These are phyloP conservation scores for Centropus unirufus DNA, from an alignment of 2,113 vertebrate species.

Conservation along the genomic window DNA sequence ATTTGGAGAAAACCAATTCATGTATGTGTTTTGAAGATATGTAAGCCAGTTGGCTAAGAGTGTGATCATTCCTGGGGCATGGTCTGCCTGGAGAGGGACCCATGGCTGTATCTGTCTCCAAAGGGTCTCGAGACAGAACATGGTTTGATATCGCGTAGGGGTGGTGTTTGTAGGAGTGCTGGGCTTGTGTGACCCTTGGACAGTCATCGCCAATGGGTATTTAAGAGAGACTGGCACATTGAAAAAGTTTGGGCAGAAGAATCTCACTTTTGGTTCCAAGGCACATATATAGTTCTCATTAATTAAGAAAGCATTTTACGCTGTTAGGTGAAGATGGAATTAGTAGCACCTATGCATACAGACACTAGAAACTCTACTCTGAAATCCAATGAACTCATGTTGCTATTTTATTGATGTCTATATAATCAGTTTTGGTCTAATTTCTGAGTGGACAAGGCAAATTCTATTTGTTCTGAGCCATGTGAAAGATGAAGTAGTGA, in stretches of 20 bases:
- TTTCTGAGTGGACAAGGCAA: not conserved
- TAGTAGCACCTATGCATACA: not conserved
- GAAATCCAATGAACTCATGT: not conserved
- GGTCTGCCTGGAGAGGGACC: not conserved
- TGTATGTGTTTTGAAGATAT: not conserved
- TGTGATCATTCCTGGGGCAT: not conserved
- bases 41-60: rapidly evolving
- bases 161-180: not conserved
- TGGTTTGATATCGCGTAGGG: not conserved
- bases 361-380: not conserved
- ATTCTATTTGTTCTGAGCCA: not conserved
- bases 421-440: not conserved
- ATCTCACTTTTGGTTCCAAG: not conserved
- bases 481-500: not conserved
- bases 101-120: not conserved
- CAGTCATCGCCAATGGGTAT: not conserved
- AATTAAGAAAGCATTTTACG: not conserved
- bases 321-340: not conserved
- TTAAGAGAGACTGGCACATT: not conserved
- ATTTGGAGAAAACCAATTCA: not conserved
- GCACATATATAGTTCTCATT: not conserved
- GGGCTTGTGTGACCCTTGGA: not conserved
- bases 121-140: not conserved
- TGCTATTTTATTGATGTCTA: not conserved
- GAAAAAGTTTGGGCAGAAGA: not conserved